Conservation (phyloP, 2,797 vertebrate species). For the Tauraco hartlaubi region DNA sequence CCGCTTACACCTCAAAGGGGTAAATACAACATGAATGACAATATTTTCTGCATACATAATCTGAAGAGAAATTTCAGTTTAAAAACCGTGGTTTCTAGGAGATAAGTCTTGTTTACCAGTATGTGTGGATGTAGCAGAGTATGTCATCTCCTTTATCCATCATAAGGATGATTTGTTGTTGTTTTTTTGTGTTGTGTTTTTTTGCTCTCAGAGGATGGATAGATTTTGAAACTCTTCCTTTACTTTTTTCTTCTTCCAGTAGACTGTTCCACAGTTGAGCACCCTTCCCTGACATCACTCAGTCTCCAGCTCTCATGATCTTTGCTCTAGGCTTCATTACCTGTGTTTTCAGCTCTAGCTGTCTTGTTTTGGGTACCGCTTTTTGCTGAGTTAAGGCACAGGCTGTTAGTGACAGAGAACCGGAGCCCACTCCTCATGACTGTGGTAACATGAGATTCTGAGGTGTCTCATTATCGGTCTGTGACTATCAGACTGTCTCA, state of each 20-base stretch:
- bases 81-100: background rate
- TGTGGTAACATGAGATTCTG: background rate
- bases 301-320: background rate
- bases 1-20: background rate
- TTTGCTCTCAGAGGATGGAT: background rate
- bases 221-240: background rate
- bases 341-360: background rate
- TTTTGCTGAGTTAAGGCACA: background rate
- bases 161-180: background rate
- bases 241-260: background rate
- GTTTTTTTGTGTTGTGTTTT: background rate
- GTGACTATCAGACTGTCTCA: background rate
- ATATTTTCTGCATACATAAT: background rate
- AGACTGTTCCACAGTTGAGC: background rate
- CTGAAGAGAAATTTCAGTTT: background rate
- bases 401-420: background rate
- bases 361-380: background rate
- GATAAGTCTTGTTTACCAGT: background rate
- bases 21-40: background rate
- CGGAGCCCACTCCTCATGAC: background rate
- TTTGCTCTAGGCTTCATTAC: background rate
- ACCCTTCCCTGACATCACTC: background rate
- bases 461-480: background rate
- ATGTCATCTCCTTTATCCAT: background rate
- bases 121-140: background rate